A percentile compares a stretch with the other conserved stretches of the same genome.
These are phyloP conservation scores for Aquatica leii DNA, from an alignment of 2,888 invertebrate species.

Conservation along the genomic window DNA sequence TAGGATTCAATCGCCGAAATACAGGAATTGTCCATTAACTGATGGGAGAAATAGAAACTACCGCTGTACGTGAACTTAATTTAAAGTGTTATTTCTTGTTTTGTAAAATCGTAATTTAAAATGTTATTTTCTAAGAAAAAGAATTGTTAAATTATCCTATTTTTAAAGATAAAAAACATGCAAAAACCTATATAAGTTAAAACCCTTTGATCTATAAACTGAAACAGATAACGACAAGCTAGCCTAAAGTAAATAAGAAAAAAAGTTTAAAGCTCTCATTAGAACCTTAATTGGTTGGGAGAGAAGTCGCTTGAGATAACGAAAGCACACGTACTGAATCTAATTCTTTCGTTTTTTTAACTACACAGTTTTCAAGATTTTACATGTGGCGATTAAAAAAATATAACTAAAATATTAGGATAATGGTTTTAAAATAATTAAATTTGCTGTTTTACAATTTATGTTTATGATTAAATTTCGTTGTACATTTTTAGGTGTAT, in stretches of 20 bases:
- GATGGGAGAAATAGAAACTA: constrained; percentile 33
- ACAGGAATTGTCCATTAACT: constrained; percentile 39
- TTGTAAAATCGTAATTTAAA: neutral
- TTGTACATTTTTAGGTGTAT: too few species aligned
- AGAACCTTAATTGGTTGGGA: constrained; percentile 34
- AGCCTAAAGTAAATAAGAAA: constrained; percentile 20
- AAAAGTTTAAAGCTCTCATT: constrained; percentile 35
- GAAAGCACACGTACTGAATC: neutral
- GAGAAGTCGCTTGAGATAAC: constrained; percentile 3
- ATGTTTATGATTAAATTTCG: too few species aligned
- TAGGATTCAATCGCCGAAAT: constrained; percentile 30
- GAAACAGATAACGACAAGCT: neutral
- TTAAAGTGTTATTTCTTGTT: constrained; percentile 9
- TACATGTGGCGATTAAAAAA: neutral
- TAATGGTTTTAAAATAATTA: too few species aligned
- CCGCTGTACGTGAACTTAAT: constrained; percentile 27
- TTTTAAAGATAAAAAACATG: neutral
- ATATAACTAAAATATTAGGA: neutral
- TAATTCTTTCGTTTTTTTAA: neutral
- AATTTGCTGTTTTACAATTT: too few species aligned
- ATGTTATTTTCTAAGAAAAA: neutral
- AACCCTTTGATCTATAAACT: too few species aligned
- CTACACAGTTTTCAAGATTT: neutral
- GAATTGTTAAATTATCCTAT: neutral
- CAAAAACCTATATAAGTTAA: too few species aligned